Conservation (phyloP, 1,140 invertebrate genomes). For the Polyergus mexicanus region DNA sequence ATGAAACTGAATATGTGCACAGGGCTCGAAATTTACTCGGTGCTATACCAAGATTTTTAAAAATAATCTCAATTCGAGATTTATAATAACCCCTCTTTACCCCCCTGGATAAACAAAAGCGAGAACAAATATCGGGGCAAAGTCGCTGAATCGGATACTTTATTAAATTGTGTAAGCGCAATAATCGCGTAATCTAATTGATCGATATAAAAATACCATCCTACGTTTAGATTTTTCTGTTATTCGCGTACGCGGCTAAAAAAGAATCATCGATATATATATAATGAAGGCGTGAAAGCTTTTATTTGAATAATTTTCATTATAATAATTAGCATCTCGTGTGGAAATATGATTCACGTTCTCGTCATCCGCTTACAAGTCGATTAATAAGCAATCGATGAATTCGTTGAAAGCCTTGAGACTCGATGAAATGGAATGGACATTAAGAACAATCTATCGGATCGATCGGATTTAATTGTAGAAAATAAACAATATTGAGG, state of each 20-base stretch:
- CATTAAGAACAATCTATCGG: background rate
- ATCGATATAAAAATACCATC: background rate
- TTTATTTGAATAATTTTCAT: no score
- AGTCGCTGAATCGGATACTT: no score
- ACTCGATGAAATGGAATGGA: background rate
- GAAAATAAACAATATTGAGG: background rate
- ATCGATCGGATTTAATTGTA: background rate
- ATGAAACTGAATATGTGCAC: no score
- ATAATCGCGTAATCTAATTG: no score
- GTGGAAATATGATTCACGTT: background rate
- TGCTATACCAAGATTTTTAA: no score
- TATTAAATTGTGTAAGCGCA: no score
- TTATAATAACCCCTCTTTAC: no score
- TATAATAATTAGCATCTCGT: background rate
- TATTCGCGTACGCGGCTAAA: background rate
- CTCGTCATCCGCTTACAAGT: background rate
- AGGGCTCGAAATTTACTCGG: no score
- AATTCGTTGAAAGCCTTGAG: background rate
- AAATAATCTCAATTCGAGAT: no score
- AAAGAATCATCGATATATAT: background rate
- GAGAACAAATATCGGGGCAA: no score
- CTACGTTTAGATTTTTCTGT: background rate
- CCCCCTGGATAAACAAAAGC: no score
- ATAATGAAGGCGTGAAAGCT: background rate
- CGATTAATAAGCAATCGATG: slow-evolving; percentile 6